These are phyloP conservation scores for Phylloscopus collybita DNA, from an alignment of 2,797 vertebrate species.

Conservation along the genomic window DNA sequence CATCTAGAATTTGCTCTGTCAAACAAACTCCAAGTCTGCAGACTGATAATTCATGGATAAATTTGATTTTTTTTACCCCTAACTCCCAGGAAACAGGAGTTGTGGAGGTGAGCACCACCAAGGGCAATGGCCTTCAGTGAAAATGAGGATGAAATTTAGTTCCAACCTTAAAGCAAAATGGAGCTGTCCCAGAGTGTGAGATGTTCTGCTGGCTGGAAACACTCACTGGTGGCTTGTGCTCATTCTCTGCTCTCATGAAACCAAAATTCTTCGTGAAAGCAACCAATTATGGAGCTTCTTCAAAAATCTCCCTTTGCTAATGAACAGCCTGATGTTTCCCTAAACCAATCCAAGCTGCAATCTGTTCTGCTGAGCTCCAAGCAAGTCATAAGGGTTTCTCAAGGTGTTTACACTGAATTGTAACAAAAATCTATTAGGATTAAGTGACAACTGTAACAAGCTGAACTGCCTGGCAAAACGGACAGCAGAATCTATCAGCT, in stretches of 20 bases:
- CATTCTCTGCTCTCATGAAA: neutral
- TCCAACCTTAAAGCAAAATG: neutral
- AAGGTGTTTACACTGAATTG: neutral
- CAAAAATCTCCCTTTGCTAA: neutral
- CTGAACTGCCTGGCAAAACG: neutral
- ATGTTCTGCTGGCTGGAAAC: neutral
- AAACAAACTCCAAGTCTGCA: neutral
- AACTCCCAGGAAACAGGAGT: neutral
- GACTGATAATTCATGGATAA: neutral
- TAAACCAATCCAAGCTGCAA: neutral
- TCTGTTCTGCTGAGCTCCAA: neutral
- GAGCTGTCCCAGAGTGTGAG: neutral
- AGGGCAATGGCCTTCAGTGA: neutral
- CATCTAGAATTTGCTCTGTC: neutral
- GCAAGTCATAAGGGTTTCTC: neutral
- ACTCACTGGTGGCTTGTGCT: neutral
- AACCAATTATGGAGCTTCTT: neutral
- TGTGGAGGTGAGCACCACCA: neutral
- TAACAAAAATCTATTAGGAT: neutral
- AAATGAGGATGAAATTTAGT: neutral
- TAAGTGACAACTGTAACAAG: neutral
- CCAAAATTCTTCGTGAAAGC: neutral
- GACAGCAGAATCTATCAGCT: neutral
- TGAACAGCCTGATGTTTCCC: neutral
- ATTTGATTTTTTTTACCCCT: neutral